Evolutionary conservation across 2,888 invertebrate species (phyloP), one percentile per base, ranked within the genome.

Genomic region (Andrena praecox): DNA sequence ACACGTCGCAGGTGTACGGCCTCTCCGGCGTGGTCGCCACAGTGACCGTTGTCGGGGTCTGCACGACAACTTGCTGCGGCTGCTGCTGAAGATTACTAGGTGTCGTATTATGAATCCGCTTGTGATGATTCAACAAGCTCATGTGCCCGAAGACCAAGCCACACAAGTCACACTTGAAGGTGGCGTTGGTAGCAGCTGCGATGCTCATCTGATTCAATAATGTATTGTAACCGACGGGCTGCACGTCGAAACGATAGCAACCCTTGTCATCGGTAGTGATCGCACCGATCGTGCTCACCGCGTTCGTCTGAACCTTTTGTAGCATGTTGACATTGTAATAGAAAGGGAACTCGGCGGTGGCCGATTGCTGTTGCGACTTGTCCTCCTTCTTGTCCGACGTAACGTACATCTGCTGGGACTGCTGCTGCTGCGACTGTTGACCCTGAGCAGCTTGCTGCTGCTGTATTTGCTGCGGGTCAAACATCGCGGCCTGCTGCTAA

Each of bases 151-250:
- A 98, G 95, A 97, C 97, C 81, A 97, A 95, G 62, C 97, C 97
- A 91, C 98, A 98, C 8, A 97, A 97, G 94, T 98, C 98, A 94
- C 98, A 98, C 94, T 98, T 98, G 93, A 97, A 98, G 89, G 97
- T 97, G 33, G 97, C 97, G 92, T 97, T 97, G 20, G 97, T 94
- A 2, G 94, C 94, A 73, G 95, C 94, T 7, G 97, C 96, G 80
- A 97, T 95, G 90, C 97, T 97, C 97, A 98, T 97, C 93, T 98
- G 98, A 94, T 98, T 98, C 67, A 97, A 96, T 87, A 98, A 95
- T 2, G 97, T 97, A 95, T 98, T 98, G 92, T 98, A 98, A 91
- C 97, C 97, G 69, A 94, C 93, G 60, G 94, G 94, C 84, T 93
- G 94, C n/a, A 95, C 94, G 86, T 95, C 95, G 84, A 95, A 95